A percentile compares a stretch with the other conserved stretches of the same genome.
phyloP scores from a whole-genome alignment of 2,888 invertebrate species.

The Barypeithes pellucidus region DNA sequence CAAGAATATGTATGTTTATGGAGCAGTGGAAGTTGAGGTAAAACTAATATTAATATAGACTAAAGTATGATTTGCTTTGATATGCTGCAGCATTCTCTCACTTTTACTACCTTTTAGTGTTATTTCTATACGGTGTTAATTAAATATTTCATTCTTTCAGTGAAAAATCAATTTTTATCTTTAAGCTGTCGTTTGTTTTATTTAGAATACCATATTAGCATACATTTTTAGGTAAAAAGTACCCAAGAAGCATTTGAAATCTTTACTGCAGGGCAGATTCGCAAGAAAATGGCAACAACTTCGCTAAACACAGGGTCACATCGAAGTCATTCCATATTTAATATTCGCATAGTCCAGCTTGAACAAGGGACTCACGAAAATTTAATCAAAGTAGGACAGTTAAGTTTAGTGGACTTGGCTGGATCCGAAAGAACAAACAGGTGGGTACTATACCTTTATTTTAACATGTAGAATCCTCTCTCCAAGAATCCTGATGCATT shows the following conservation, averaged over 20 bases:
- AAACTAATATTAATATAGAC: too few species aligned
- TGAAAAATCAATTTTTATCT: too few species aligned
- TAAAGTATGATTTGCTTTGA: too few species aligned
- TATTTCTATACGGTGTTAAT: too few species aligned
- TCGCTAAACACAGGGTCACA: constrained; percentile 95
- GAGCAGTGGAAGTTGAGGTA: constrained; percentile 92
- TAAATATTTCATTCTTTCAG: too few species aligned
- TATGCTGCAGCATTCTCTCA: too few species aligned
- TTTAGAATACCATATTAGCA: too few species aligned
- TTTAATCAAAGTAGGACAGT: constrained; percentile 87
- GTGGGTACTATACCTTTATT: constrained; percentile 1
- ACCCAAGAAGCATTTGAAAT: constrained; percentile 96
- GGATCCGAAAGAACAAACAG: constrained; percentile 93
- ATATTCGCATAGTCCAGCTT: constrained; percentile 89
- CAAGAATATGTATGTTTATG: constrained; percentile 95
- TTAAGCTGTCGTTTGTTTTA: too few species aligned
- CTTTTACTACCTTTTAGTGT: too few species aligned
- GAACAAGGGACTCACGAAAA: constrained; percentile 77
- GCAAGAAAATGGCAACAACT: constrained; percentile 95
- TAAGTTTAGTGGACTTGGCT: constrained; percentile 97
- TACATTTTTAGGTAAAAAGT: constrained; percentile 77
- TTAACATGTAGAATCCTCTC: neutral
- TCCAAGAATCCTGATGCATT: too few species aligned
- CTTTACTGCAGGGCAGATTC: constrained; percentile 88
- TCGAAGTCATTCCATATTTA: constrained; percentile 97